Percentiles rank a stretch among this genome's conserved stretches.
These are phyloP conservation scores for Vespertilio murinus DNA, from an alignment of 2,797 vertebrate species.

Conservation along the genomic window DNA sequence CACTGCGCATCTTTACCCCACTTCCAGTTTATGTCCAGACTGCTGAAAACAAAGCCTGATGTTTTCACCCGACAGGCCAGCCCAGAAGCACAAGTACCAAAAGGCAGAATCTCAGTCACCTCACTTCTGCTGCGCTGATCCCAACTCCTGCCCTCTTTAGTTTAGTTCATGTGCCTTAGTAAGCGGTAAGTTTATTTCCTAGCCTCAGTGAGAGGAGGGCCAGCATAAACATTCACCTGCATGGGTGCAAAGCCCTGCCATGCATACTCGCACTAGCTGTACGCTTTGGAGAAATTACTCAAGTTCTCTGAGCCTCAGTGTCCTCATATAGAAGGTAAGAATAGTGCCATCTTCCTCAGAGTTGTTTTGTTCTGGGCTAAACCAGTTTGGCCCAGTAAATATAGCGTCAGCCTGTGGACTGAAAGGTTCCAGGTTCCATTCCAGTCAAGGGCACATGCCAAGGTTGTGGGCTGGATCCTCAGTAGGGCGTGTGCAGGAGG, in stretches of 20 bases:
- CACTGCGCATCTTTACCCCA: background rate
- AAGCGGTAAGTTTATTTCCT: background rate
- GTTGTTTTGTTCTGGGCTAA: background rate
- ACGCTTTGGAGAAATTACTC: background rate
- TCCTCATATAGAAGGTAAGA: background rate
- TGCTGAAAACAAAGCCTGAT: background rate
- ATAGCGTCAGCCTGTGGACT: too few relatives aligned
- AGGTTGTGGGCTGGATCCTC: too few relatives aligned
- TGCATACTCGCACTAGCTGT: background rate
- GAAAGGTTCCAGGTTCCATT: too few relatives aligned
- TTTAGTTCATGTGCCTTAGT: background rate
- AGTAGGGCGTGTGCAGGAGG: too few relatives aligned
- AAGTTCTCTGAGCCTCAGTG: background rate
- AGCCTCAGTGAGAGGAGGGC: background rate
- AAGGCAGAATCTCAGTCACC: background rate
- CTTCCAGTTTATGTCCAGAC: background rate
- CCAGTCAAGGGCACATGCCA: too few relatives aligned
- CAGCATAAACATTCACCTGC: accelerated
- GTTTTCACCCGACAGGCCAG: background rate
- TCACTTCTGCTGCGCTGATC: background rate
- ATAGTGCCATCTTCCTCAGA: background rate
- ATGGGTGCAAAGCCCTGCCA: background rate
- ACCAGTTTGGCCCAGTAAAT: too few relatives aligned
- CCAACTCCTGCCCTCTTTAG: background rate
- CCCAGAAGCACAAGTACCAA: background rate